Conservation (phyloP, 2,888 invertebrate species). For the Sesamia inferens region DNA sequence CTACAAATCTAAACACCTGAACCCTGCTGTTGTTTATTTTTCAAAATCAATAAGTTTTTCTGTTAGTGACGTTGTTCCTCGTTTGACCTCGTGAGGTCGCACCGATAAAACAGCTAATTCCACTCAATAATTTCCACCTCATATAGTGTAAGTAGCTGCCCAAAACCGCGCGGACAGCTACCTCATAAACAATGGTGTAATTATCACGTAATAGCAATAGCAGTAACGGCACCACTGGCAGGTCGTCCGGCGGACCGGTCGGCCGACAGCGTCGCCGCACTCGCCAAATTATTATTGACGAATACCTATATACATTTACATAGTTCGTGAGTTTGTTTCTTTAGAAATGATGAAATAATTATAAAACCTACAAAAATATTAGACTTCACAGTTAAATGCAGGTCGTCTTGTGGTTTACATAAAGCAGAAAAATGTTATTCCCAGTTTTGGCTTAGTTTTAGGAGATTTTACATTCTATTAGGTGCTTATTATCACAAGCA, state of each 20-base stretch:
- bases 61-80: neutral
- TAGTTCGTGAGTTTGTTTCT: neutral
- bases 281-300: conserved; percentile 40
- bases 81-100: neutral
- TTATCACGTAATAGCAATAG: conserved; percentile 31
- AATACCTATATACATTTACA: neutral
- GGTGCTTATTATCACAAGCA: neutral
- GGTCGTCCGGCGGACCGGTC: neutral
- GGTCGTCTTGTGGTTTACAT: too few relatives aligned
- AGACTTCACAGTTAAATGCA: neutral
- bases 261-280: conserved; percentile 4
- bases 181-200: conserved; percentile 39
- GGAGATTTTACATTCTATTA: neutral
- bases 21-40: conserved; percentile 6
- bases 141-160: conserved; percentile 10
- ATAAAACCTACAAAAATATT: conserved; percentile 4
- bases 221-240: conserved; percentile 40
- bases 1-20: neutral
- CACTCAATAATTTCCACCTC: neutral
- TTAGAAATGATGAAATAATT: conserved; percentile 5
- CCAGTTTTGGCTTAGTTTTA: neutral
- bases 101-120: neutral
- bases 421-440: neutral
- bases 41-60: neutral
- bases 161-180: conserved; percentile 12